phyloP scores from a whole-genome alignment of 2,113 vertebrate genomes.

The Colius striatus region DNA sequence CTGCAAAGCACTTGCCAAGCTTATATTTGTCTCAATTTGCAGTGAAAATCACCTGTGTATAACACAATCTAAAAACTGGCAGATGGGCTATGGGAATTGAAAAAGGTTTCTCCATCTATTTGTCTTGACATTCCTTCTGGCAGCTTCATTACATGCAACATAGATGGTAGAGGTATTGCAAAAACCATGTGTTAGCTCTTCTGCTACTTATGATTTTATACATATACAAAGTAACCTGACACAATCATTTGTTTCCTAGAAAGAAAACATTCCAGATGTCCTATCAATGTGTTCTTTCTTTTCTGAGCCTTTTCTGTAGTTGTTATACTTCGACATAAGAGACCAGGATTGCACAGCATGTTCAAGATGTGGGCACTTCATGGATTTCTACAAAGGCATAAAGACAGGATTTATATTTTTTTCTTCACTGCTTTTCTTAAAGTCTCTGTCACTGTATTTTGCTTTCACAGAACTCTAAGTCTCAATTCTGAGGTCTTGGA shows the following conservation, averaged over 20 bases:
- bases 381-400: not conserved
- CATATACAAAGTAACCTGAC: not conserved
- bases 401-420: not conserved
- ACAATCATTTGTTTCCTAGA: not conserved
- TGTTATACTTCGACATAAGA: not conserved
- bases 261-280: not conserved
- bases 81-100: not conserved
- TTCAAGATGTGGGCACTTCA: not conserved
- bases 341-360: not conserved
- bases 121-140: not conserved
- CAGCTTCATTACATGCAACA: not conserved
- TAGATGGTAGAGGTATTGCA: not conserved
- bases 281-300: not conserved
- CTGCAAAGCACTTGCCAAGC: not conserved
- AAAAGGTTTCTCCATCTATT: not conserved
- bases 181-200: not conserved
- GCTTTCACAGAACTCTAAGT: not conserved
- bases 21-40: no score
- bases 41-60: not conserved
- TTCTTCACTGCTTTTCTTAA: not conserved
- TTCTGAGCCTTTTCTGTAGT: not conserved
- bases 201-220: not conserved
- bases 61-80: not conserved
- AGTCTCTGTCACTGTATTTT: not conserved
- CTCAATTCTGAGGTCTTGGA: not conserved